Base-by-base conservation (phyloP, 2,797 vertebrate genomes). In the Lepilemur ruficaudatus region DNA sequence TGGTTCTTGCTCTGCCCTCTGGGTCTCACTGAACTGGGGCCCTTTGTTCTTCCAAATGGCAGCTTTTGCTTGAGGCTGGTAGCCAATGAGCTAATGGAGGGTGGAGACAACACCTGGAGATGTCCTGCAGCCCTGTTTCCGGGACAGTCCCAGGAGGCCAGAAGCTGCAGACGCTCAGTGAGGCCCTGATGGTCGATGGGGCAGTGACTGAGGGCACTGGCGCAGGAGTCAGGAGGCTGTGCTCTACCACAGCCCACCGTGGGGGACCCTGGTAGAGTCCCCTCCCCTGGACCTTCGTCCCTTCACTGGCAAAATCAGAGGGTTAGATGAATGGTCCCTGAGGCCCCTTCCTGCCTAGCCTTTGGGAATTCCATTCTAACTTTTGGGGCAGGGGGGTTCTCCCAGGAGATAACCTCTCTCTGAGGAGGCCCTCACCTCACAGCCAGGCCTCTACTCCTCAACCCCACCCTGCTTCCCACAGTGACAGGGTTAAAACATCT, bases 401-500 rank as follows among this genome's bases (percentile, higher is more conserved):
- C 11, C 50, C 65, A 55, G 41, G 38, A 63, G 61, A 87, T 7
- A 70, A 35, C 13, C 35, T 22, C 41, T 55, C 5, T 63, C 25
- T 3, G 5, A 76, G 55, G 48, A 13, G 38, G 9, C 48, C 25
- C 3, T 70, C 30, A 63, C 6, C 11, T n/a, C 25, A 12, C 0
- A 0, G 75, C 52, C 80, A 55, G 46, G 7, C 13, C 25, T 65
- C 38, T 8, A 30, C 7, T 89, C 38, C 38, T 52, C 38, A 50
- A n/a, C 38, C 15, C 25, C 59, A 4, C 32, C 73, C 55, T 59
- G 46, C 30, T 84, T 48, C 38, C 43, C 35, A 32, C 22, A 35
- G 32, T 20, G 35, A 63, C 14, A 67, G 78, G 72, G 32, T 61
- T 93, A 80, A 87, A 95, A 48, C 13, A 79, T 25, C 14, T 81